Conservation (phyloP, 2,888 invertebrate species). For the Pediacus dermestoides region DNA sequence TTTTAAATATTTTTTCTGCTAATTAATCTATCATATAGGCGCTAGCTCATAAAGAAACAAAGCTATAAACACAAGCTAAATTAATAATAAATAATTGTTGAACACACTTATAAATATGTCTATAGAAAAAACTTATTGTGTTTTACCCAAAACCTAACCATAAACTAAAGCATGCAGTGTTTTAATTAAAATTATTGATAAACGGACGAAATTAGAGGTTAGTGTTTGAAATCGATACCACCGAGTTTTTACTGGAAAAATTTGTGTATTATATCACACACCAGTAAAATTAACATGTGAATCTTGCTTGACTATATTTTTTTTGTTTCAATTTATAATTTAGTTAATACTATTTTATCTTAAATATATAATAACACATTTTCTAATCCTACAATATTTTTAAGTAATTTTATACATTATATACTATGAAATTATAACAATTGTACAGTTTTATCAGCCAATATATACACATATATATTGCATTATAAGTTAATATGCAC, state of each 20-base stretch:
- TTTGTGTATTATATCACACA: slow-evolving; percentile 27
- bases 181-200: too few species aligned
- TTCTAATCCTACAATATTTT: slow-evolving; percentile 36
- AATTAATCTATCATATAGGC: too few species aligned
- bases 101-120: slow-evolving; percentile 29
- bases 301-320: slow-evolving; percentile 33
- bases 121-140: slow-evolving; percentile 21
- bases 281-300: slow-evolving; percentile 23
- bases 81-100: slow-evolving; percentile 24
- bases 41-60: too few species aligned
- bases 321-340: slow-evolving; percentile 29
- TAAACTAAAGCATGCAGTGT: slow-evolving; percentile 16
- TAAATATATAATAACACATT: slow-evolving; percentile 43
- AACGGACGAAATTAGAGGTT: slow-evolving; percentile 14
- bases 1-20: too few species aligned
- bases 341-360: slow-evolving; percentile 33
- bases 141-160: slow-evolving; percentile 29
- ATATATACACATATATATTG: slow-evolving; percentile 50
- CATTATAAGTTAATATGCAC: slow-evolving; percentile 51
- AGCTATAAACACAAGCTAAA: slow-evolving; percentile 26
- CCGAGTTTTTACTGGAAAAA: slow-evolving; percentile 22
- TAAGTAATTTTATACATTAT: slow-evolving; percentile 42
- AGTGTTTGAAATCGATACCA: slow-evolving; percentile 9
- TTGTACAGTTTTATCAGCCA: slow-evolving; percentile 50
- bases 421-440: slow-evolving; percentile 53